Evolutionary conservation across 2,888 invertebrate genomes (phyloP).

Genomic region (Mimumesa dahlbomi): DNA sequence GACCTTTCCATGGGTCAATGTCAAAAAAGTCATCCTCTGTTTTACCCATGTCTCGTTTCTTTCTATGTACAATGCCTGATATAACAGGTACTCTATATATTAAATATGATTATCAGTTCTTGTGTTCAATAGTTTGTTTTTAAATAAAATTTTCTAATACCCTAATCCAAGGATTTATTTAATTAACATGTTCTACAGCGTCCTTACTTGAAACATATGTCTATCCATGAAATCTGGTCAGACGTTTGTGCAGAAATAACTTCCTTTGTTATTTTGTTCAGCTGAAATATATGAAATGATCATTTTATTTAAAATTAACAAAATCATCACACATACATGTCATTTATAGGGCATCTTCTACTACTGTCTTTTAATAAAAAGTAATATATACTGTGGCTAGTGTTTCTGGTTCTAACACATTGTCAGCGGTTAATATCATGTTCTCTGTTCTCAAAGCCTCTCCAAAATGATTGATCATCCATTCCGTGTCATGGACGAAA

Average conservation of each 20-base stretch:
- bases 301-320: not conserved
- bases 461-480: slow-evolving; percentile 86
- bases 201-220: slow-evolving; percentile 83
- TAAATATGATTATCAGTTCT: slow-evolving; percentile 29
- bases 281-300: slow-evolving; percentile 62
- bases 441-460: slow-evolving; percentile 84
- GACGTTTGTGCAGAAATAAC: slow-evolving; percentile 77
- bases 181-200: slow-evolving; percentile 7
- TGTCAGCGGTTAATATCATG: slow-evolving; percentile 84
- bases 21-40: slow-evolving; percentile 74
- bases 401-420: slow-evolving; percentile 85
- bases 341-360: not conserved
- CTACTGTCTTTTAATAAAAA: not conserved
- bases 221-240: slow-evolving; percentile 79
- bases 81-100: slow-evolving; percentile 75
- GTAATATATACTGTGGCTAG: slow-evolving; percentile 72
- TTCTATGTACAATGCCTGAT: slow-evolving; percentile 51
- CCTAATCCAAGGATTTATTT: not conserved
- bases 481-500: slow-evolving; percentile 86
- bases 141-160: too few relatives aligned
- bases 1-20: slow-evolving; percentile 60
- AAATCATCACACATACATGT: too few relatives aligned
- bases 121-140: not conserved
- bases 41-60: slow-evolving; percentile 58
- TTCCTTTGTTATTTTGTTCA: slow-evolving; percentile 82